These are phyloP conservation scores for Drosophila orena DNA, from an alignment of 1,140 invertebrate species.

Conservation along the genomic window DNA sequence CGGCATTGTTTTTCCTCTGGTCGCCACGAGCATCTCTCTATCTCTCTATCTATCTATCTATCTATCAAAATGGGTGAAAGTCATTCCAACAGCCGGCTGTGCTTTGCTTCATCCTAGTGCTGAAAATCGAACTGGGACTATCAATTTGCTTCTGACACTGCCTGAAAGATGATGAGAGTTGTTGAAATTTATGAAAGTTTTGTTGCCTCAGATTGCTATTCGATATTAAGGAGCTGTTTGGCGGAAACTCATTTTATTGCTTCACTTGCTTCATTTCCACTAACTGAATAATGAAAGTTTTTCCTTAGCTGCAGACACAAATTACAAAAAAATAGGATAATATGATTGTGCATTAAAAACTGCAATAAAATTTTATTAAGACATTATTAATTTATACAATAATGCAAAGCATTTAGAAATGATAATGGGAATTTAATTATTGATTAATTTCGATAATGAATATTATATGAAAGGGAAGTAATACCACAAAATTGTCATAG, in stretches of 20 bases:
- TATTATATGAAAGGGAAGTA: too few species aligned
- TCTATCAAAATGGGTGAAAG: constrained; percentile 67
- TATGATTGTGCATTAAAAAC: too few species aligned
- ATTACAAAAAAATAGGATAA: too few species aligned
- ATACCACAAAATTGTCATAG: neutral
- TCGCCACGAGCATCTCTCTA: constrained; percentile 9
- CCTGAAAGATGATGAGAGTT: constrained; percentile 28
- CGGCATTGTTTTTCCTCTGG: constrained; percentile 43
- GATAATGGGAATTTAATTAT: too few species aligned
- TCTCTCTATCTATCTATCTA: constrained; percentile 66
- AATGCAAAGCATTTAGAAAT: too few species aligned
- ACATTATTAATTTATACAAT: too few species aligned
- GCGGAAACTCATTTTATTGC: neutral
- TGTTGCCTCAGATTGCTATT: neutral
- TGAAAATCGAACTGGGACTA: constrained; percentile 57
- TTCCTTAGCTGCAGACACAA: neutral
- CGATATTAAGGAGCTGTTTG: constrained; percentile 7
- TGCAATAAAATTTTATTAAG: too few species aligned
- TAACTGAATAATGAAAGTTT: neutral
- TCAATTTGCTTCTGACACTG: constrained; percentile 64
- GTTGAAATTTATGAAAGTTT: constrained; percentile 28
- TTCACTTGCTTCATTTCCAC: too few species aligned
- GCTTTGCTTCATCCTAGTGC: constrained; percentile 28
- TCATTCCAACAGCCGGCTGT: constrained; percentile 65
- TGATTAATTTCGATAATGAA: too few species aligned